phyloP scores from a whole-genome alignment of 1,140 invertebrate species.

The Chymomyza costata region DNA sequence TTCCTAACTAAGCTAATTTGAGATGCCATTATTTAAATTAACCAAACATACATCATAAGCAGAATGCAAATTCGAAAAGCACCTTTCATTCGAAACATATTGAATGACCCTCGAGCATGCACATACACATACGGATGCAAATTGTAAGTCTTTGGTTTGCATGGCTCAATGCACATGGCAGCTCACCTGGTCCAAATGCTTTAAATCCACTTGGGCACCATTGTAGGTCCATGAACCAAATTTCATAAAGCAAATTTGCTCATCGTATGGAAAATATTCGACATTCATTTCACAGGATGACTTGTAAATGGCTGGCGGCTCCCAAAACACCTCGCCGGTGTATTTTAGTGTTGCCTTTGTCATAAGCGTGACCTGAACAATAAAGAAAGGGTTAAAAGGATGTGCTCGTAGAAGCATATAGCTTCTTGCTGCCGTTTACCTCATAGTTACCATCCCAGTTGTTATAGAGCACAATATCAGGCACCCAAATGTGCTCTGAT shows the following conservation, averaged over 20 bases:
- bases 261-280: constrained; percentile 96
- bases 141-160: too few species aligned
- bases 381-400: background rate
- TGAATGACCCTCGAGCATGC: too few species aligned
- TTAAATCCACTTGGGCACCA: constrained; percentile 90
- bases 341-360: constrained; percentile 95
- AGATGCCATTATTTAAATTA: too few species aligned
- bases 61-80: too few species aligned
- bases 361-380: constrained; percentile 91
- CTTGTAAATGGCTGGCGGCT: constrained; percentile 99
- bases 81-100: too few species aligned
- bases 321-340: constrained; percentile 95
- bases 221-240: constrained; percentile 98
- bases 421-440: constrained; percentile 59
- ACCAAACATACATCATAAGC: too few species aligned
- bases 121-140: constrained; percentile 27
- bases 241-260: constrained; percentile 95
- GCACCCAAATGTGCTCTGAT: constrained; percentile 94
- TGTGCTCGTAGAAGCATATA: too few species aligned
- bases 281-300: constrained; percentile 97
- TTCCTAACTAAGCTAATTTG: too few species aligned
- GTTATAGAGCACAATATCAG: constrained; percentile 92
- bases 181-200: constrained; percentile 84
- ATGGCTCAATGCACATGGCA: background rate
- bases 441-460: constrained; percentile 98